phyloP scores from a whole-genome alignment of 2,113 vertebrate genomes.

The Percina caprodes region DNA sequence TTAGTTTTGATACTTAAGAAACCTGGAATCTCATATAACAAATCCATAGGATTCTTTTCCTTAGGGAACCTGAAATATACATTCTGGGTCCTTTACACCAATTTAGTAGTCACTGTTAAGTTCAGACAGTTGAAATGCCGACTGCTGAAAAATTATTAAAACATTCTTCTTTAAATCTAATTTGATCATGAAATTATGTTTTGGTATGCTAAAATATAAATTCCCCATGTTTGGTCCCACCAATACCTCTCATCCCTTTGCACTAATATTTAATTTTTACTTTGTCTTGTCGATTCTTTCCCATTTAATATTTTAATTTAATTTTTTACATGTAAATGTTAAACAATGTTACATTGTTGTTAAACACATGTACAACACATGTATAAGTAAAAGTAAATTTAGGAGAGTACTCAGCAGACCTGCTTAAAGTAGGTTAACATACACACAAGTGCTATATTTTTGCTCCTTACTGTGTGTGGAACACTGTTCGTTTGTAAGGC shows the following conservation, averaged over 20 bases:
- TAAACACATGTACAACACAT: not conserved
- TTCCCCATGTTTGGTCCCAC: not conserved
- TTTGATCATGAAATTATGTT: not conserved
- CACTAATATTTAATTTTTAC: not conserved
- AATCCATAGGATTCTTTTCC: not conserved
- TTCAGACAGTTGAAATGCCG: too few species aligned
- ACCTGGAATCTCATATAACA: not conserved
- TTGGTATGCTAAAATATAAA: not conserved
- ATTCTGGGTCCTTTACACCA: too few species aligned
- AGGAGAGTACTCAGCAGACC: not conserved
- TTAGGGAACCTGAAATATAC: not conserved
- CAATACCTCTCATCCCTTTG: not conserved
- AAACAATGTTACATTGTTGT: not conserved
- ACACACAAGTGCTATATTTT: not conserved
- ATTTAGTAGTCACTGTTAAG: not conserved
- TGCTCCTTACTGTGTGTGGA: not conserved
- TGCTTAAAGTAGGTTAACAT: not conserved
- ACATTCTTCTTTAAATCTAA: not conserved
- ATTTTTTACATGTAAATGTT: conserved; percentile 12
- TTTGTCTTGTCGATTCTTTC: not conserved
- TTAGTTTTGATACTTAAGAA: not conserved
- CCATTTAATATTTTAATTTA: too few species aligned
- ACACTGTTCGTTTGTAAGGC: not conserved
- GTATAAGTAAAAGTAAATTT: not conserved
- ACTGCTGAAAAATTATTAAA: too few species aligned